Evolutionary conservation across 1,140 invertebrate genomes (phyloP), one percentile per base, ranked within the genome.

Genomic region (Frieseomelitta varia): DNA sequence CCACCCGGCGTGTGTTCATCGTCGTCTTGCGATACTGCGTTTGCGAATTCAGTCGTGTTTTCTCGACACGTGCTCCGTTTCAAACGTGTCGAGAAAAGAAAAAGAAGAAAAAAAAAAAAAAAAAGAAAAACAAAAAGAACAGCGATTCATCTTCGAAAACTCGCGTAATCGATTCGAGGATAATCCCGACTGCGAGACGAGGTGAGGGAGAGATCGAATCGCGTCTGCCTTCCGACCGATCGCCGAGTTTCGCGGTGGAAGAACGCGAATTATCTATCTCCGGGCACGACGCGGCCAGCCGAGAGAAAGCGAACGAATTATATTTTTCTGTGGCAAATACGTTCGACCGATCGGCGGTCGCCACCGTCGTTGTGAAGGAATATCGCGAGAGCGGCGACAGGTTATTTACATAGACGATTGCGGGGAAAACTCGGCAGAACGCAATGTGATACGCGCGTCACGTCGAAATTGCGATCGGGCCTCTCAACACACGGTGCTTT

Each of bases 401-500:
- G 24, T 24, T 8, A 8, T 47, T 47, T 0, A 10, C 8, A 61
- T n/a, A n/a, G n/a, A n/a, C 58, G 58, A 61, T 61, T 61, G 58
- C 58, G 58, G 24, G 24, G 58, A 61, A n/a, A 61, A n/a, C 58
- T 14, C 58, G 58, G 58, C 58, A 8, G 58, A 90, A 90, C 76
- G 76, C 81, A 91, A 92, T 93, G 92, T 93, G 92, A 90, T 90
- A 89, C 84, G 85, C 79, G 34, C 87, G 85, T 90, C 8, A 88
- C 85, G 91, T 90, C 88, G 86, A 92, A 91, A 91, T 88, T 91
- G 65, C 85, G 90, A 91, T 77, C 88, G 89, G 91, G 83, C 91
- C 91, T 92, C 89, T 91, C 90, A 12, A 61, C 65, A 91, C 85
- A 92, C 92, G 93, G 93, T 93, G 93, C 93, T 93, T 94, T 93